Evolutionary conservation across 2,888 invertebrate species (phyloP).

Genomic region (Polyommatus iphigenia): DNA sequence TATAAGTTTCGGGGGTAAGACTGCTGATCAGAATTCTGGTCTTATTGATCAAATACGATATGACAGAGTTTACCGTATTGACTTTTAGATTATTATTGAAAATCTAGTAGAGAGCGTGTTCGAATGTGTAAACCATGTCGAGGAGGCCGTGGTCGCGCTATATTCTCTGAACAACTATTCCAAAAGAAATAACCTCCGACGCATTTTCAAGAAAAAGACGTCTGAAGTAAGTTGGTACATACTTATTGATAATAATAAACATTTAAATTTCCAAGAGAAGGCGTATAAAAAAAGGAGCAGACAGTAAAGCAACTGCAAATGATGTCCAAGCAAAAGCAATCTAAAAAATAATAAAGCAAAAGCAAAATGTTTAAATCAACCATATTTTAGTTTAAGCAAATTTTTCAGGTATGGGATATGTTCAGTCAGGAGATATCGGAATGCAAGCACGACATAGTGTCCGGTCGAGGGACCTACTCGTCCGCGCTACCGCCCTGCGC

Average conservation of each 20-base stretch:
- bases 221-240: slow-evolving; percentile 68
- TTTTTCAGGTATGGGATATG: slow-evolving; percentile 84
- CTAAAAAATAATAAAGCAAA: not conserved
- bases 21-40: no score
- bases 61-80: not conserved
- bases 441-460: slow-evolving; percentile 85
- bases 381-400: not conserved
- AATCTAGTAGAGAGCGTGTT: slow-evolving; percentile 90
- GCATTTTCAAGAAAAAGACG: slow-evolving; percentile 85
- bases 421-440: slow-evolving; percentile 87
- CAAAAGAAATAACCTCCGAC: slow-evolving; percentile 85
- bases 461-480: slow-evolving; percentile 81
- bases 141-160: slow-evolving; percentile 89
- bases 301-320: not conserved
- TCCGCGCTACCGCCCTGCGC: slow-evolving; percentile 85
- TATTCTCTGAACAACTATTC: slow-evolving; percentile 89
- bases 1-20: no score
- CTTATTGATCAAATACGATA: not conserved
- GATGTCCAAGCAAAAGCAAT: not conserved
- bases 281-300: not conserved
- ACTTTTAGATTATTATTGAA: slow-evolving; percentile 86
- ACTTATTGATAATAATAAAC: not conserved
- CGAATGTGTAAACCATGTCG: slow-evolving; percentile 87
- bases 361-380: not conserved
- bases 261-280: not conserved